A percentile compares a stretch with the other conserved stretches of the same genome.
phyloP scores from a whole-genome alignment of 2,888 invertebrate genomes.

The Eilema depressum region DNA sequence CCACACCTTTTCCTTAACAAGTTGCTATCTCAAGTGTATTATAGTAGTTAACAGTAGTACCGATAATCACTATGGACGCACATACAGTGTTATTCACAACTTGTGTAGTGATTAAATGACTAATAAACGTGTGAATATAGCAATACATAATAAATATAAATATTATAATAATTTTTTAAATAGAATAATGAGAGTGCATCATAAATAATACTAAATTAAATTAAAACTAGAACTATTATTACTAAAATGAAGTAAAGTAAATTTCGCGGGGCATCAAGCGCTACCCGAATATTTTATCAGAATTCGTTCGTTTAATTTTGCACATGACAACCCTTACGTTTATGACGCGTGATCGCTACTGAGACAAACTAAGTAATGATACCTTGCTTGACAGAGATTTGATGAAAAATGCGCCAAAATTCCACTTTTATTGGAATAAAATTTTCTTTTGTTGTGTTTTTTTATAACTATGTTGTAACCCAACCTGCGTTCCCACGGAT shows the following conservation, averaged over 20 bases:
- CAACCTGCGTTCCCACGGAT: too few species aligned
- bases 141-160: too few species aligned
- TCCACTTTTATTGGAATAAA: conserved; percentile 31
- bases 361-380: conserved; percentile 29
- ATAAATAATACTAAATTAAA: too few species aligned
- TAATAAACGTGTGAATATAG: too few species aligned
- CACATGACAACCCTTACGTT: conserved; percentile 36
- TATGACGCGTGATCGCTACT: conserved; percentile 22
- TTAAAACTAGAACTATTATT: too few species aligned
- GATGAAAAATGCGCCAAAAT: conserved; percentile 39
- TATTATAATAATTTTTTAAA: too few species aligned
- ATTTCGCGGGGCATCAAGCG: too few species aligned
- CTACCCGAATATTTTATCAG: too few species aligned
- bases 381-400: conserved; percentile 20
- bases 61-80: background rate
- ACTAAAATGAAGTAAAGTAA: too few species aligned
- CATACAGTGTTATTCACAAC: background rate
- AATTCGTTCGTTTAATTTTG: too few species aligned
- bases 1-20: background rate
- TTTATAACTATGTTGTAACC: background rate
- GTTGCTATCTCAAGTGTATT: background rate
- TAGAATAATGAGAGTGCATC: too few species aligned
- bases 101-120: too few species aligned
- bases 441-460: background rate
- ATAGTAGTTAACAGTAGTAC: background rate